Evolutionary conservation across 53 echinoderm and acorn worm species (phyloP).

Genomic region (Stichopus horrens): DNA sequence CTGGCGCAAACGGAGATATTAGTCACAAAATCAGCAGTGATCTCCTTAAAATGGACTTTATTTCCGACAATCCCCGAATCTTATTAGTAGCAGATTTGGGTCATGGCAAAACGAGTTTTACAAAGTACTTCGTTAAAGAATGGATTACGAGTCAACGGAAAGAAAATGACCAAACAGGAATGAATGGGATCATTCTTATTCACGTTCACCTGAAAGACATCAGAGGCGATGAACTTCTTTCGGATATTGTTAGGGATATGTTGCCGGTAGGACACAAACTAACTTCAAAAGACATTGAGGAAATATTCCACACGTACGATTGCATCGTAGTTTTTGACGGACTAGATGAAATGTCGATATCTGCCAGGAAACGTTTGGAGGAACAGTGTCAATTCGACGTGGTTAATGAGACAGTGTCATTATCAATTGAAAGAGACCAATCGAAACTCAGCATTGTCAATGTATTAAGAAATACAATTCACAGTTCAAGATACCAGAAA

Average conservation of each 20-base stretch:
- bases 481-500: neutral
- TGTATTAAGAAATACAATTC: neutral
- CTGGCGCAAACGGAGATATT: too few species aligned
- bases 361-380: neutral
- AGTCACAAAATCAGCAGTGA: neutral
- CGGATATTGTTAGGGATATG: conserved; percentile 4
- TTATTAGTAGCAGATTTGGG: conserved; percentile 30
- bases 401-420: too few species aligned
- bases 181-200: neutral
- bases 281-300: conserved; percentile 5
- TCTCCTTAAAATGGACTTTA: neutral
- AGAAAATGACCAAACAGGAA: too few species aligned
- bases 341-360: conserved; percentile 18
- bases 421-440: neutral
- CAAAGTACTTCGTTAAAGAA: neutral
- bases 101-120: conserved; percentile 27
- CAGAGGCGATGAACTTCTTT: neutral
- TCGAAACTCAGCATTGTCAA: neutral
- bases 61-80: neutral
- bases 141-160: neutral
- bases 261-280: neutral
- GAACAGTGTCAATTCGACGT: neutral
- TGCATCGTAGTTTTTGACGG: conserved; percentile 27
- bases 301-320: neutral
- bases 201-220: conserved; percentile 28